Conservation (phyloP, 2,113 vertebrate species). For the Tachysurus vachellii region DNA sequence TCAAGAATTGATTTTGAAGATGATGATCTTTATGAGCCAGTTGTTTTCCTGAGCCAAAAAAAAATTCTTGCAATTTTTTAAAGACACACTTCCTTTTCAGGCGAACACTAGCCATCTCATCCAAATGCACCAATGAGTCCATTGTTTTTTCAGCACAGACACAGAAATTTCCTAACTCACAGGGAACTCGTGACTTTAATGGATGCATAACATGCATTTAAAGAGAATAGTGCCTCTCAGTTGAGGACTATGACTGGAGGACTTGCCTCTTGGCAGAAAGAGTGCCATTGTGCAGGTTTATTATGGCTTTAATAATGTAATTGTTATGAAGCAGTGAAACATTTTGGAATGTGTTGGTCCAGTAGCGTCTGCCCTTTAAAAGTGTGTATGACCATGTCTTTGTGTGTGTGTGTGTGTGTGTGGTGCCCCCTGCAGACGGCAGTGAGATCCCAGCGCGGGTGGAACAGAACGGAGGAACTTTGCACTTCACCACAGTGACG, state of each 20-base stretch:
- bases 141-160: background rate
- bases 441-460: slow-evolving; percentile 75
- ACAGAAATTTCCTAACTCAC: background rate
- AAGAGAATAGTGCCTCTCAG: background rate
- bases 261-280: background rate
- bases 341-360: background rate
- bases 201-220: background rate
- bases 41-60: background rate
- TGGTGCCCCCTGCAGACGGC: slow-evolving; percentile 68
- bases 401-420: slow-evolving; percentile 2
- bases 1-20: background rate
- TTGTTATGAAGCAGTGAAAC: background rate
- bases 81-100: background rate
- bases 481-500: slow-evolving; percentile 80
- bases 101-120: background rate
- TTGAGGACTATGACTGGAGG: background rate
- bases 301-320: background rate
- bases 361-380: background rate
- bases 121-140: background rate
- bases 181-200: background rate
- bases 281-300: background rate
- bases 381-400: background rate
- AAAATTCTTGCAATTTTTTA: background rate
- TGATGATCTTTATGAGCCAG: background rate
- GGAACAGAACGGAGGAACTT: slow-evolving; percentile 71